Evolutionary conservation across 2,888 invertebrate genomes (phyloP), one percentile per base, ranked within the genome.

Genomic region (Anoplius nigerrimus): DNA sequence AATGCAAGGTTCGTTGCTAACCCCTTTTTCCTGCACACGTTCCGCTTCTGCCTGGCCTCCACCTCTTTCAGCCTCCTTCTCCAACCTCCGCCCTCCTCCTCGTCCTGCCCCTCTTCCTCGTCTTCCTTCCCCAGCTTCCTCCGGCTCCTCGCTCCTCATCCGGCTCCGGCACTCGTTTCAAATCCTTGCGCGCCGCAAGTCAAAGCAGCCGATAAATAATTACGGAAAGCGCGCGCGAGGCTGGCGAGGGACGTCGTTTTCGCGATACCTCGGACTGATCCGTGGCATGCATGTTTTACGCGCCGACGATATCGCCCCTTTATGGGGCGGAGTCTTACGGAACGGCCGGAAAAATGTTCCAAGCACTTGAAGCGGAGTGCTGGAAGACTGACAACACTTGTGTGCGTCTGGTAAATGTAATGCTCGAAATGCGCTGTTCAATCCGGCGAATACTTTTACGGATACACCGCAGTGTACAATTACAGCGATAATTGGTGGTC

Each of bases 161-260:
- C 53, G 55, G 8, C 16, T 48, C 43, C 34, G 27, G 42, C 57
- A 46, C 60, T 24, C 51, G 58, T 66, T 58, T 52, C n/a, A 22
- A 42, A 61, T 34, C 60, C 34, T 62, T 16, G 48, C 34, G 43
- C 61, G 51, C 62, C 67, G 52, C 62, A 71, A 75, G 74, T 71
- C 66, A 63, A 70, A 72, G 66, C 72, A 66, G 59, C 66, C 69
- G 66, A 72, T 77, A 72, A 75, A 75, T 77, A 74, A 77, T 75
- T 69, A 71, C 67, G 58, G n/a, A n/a, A n/a, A n/a, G n/a, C n/a
- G n/a, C n/a, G n/a, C n/a, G n/a, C n/a, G n/a, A n/a, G 55, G 69
- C 61, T 61, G 69, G 72, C 71, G 72, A 72, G 53, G 18, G 48
- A 54, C 54, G 64, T 64, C 34, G 52, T 67, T 55, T 48, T 24